Percentiles rank a stretch among this genome's conserved stretches.
Evolutionary conservation across 2,113 vertebrate genomes (phyloP).

Genomic region (Penelope pileata): DNA sequence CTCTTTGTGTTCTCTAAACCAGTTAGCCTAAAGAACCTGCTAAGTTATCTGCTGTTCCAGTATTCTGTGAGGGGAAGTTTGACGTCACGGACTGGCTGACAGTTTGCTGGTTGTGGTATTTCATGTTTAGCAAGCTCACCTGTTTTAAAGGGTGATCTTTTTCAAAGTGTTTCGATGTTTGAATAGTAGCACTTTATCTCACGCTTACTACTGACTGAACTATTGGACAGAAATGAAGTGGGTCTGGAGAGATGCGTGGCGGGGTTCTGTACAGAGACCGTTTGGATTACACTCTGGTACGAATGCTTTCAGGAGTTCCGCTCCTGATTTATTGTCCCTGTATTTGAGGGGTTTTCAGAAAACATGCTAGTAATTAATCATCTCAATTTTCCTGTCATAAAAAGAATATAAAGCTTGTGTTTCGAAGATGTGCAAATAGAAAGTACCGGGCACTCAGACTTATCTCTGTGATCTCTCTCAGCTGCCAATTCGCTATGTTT

Average conservation of each 20-base stretch:
- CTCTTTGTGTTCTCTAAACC: not conserved
- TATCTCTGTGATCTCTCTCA: conserved; percentile 62
- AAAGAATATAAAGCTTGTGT: conserved; percentile 28
- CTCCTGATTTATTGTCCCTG: conserved; percentile 14
- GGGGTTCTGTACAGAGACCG: conserved; percentile 59
- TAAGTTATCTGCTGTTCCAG: not conserved
- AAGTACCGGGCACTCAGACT: conserved; percentile 43
- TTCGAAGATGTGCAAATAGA: not conserved
- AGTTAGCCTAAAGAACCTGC: not conserved
- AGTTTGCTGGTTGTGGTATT: conserved; percentile 39
- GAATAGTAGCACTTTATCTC: conserved; percentile 83
- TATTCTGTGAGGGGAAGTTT: not conserved
- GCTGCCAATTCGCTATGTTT: conserved; percentile 58
- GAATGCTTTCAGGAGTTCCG: conserved; percentile 58
- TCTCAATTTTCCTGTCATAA: conserved; percentile 45
- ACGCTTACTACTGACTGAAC: conserved; percentile 82
- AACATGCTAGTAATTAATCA: not conserved
- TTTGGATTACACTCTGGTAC: conserved; percentile 53
- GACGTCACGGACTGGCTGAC: conserved; percentile 38
- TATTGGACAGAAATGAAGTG: conserved; percentile 63
- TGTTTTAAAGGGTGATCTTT: conserved; percentile 38
- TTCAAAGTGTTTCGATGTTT: conserved; percentile 65
- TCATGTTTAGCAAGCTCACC: conserved; percentile 57
- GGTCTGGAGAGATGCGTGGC: conserved; percentile 51
- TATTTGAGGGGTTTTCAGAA: conserved; percentile 30